Percentiles rank a stretch among this genome's conserved stretches.
Conservation (phyloP, 2,113 vertebrate species). For the Amphiprion percula region DNA sequence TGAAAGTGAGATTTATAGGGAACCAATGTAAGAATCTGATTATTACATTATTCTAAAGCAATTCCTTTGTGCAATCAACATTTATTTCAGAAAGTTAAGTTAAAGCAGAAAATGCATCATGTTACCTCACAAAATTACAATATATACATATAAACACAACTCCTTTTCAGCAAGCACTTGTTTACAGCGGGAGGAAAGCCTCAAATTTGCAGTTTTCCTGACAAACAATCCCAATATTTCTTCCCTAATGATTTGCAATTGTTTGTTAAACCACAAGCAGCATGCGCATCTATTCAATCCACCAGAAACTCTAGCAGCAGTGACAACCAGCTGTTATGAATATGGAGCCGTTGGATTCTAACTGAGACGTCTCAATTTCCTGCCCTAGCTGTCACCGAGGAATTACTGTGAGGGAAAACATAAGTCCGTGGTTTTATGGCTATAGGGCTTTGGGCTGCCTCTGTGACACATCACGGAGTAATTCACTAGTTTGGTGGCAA, state of each 20-base stretch:
- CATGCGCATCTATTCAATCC: constrained; percentile 24
- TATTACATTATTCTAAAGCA: no score
- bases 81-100: no score
- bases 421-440: constrained; percentile 63
- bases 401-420: constrained; percentile 71
- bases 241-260: constrained; percentile 27
- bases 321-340: constrained; percentile 59
- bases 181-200: not conserved
- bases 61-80: no score
- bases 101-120: no score
- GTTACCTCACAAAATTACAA: no score
- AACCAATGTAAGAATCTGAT: no score
- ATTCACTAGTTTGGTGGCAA: constrained; percentile 81
- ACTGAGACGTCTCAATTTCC: constrained; percentile 72
- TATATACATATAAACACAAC: no score
- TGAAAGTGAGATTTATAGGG: no score
- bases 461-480: constrained; percentile 75
- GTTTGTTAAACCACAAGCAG: constrained; percentile 41
- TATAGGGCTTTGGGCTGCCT: constrained; percentile 64
- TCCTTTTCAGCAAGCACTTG: no score
- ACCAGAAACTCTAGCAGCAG: constrained; percentile 27
- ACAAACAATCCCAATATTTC: constrained; percentile 36
- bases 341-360: constrained; percentile 50
- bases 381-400: constrained; percentile 67
- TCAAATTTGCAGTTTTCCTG: constrained; percentile 30